Evolutionary conservation across 2,888 invertebrate genomes (phyloP), one percentile per base, ranked within the genome.

Genomic region (Daptonema setosum): DNA sequence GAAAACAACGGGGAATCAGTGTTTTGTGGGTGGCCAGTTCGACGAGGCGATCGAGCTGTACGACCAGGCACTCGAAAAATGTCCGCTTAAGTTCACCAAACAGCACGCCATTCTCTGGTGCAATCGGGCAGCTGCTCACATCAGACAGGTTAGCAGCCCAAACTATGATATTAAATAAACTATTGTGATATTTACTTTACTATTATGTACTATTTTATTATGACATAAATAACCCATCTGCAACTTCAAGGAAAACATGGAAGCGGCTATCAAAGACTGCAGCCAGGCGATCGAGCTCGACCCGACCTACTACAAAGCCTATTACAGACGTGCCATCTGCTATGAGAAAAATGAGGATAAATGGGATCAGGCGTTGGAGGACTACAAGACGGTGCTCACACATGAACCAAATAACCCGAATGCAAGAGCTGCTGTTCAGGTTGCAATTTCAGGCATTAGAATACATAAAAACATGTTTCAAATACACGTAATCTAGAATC

Each of bases 331-430:
- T 54, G 77, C 76, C 5, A 83, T 83, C 65, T 76, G 86, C 0
- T 83, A 84, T 67, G 56, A 60, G 43, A 87, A 90, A 72, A 80
- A 81, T 55, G 53, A 28, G 5, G 79, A 78, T 1, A 87, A 87
- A 67, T 72, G 86, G 14, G 90, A 93, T 63, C 87, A 90, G 69
- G 81, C 88, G 30, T 72, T 93, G 61, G 81, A 79, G 20, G 93
- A 93, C 72, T 90, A 80, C 68, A 81, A 87, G 67, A 83, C 82
- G 68, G 78, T 88, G 45, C 66, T 85, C 54, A 82, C 86, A 67
- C 68, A 87, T 2, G 87, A 91, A 71, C 81, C 83, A 0, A 71
- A 73, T 0, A 80, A 85, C 65, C 72, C 68, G 28, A 84, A 85
- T 54, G 84, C 85, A 0, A 72, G 76, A 30, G 74, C 75, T 60